phyloP scores from a whole-genome alignment of 2,797 vertebrate genomes.

The Morus bassanus region DNA sequence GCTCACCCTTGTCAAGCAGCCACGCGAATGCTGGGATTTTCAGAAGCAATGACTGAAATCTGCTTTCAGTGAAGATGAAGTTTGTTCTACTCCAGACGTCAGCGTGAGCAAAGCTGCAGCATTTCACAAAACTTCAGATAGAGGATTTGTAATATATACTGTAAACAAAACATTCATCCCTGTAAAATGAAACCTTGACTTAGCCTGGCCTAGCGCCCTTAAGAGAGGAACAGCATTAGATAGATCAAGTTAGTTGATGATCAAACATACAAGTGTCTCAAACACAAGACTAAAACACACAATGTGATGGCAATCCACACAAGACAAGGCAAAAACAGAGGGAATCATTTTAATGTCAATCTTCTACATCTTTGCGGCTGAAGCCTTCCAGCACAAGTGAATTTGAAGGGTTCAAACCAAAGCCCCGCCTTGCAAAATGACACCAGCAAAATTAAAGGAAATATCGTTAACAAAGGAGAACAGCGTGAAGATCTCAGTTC shows the following conservation, averaged over 20 bases:
- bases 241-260: not conserved
- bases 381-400: not conserved
- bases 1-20: not conserved
- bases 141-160: not conserved
- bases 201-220: not conserved
- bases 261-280: not conserved
- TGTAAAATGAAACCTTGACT: not conserved
- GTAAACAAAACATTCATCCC: not conserved
- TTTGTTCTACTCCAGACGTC: not conserved
- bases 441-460: not conserved
- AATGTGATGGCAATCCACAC: not conserved
- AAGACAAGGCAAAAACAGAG: not conserved
- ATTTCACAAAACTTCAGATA: not conserved
- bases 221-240: not conserved
- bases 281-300: not conserved
- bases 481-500: not conserved
- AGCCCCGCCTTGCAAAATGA: not conserved
- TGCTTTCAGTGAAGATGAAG: not conserved
- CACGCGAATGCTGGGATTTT: not conserved
- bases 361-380: not conserved
- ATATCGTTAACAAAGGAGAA: not conserved
- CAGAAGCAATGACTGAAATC: not conserved
- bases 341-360: not conserved
- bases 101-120: not conserved
- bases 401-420: not conserved